Base-by-base conservation (phyloP, 2,113 vertebrate species). In the Cyanoliseus patagonus region DNA sequence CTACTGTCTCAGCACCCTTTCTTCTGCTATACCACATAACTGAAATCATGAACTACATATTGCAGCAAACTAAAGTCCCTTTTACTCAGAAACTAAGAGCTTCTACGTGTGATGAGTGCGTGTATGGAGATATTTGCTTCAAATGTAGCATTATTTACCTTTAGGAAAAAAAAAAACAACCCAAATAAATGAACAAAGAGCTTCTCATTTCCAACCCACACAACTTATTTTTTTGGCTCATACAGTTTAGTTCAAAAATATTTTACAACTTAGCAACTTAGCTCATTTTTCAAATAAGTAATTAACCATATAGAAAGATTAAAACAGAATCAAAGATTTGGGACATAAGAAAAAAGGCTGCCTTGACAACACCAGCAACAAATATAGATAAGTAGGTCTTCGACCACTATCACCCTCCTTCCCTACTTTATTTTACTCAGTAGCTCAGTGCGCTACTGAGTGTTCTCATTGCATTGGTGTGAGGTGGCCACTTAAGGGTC, bases 401-500 rank as follows among this genome's bases (percentile, higher is more conserved):
- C 35, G 42, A 27, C 12, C 22, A 61, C 53, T 1, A 1, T 44
- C 44, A 70, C 31, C 8, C 41, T 57, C 55, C 16, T 47, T 78
- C 70, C 68, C 31, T 74, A 57, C 78, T 93, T 95, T 75, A 86
- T 95, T 95, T 92, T 83, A 94, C 84, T 44, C 44, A 44, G 44
- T 19, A 94, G 76, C 73, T 89, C 84, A 93, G n/a, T 81, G 73
- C 79, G 61, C 61, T 66, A 15, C 15, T 59, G 33, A 23, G 5
- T 89, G 74, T 76, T 82, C 59, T 85, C 62, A 72, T 79, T 64
- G 69, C 86, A 82, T 37, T 74, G 49, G 86, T 92, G 73, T 78
- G 78, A 95, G 76, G 31, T 83, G 69, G 57, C 44, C 69, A 39
- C 95, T 97, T 92, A 91, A 94, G 67, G 74, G 62, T 89, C 82